Evolutionary conservation across 2,113 vertebrate genomes (phyloP).

Genomic region (Corythaixoides concolor): DNA sequence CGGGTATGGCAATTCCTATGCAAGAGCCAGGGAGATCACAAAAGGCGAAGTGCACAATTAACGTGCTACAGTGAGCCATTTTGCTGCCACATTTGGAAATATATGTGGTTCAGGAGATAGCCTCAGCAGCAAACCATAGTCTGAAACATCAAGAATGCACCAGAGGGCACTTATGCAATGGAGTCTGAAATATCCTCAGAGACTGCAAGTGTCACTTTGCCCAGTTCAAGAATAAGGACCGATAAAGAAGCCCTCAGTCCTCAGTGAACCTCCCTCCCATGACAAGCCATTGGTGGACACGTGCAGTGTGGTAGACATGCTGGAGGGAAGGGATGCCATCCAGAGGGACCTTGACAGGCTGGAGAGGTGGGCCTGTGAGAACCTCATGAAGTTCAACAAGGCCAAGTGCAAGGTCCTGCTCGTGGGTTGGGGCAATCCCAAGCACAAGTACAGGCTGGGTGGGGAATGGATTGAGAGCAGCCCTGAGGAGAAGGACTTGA

Average conservation of each 20-base stretch:
- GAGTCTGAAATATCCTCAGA: neutral
- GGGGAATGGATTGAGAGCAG: too few relatives aligned
- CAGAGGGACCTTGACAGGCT: too few relatives aligned
- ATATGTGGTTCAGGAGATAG: neutral
- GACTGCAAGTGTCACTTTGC: neutral
- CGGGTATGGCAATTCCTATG: constrained; percentile 3
- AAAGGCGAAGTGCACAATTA: neutral
- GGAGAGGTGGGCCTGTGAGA: too few relatives aligned
- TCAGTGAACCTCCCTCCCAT: neutral
- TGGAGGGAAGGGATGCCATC: too few relatives aligned
- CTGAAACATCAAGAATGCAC: neutral
- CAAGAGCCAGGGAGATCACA: neutral
- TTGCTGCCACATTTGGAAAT: neutral
- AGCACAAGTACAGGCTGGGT: too few relatives aligned
- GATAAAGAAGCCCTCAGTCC: neutral
- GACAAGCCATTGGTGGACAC: neutral
- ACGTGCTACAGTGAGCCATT: neutral
- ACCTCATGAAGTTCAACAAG: too few relatives aligned
- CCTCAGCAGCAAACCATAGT: neutral
- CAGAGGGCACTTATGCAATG: neutral
- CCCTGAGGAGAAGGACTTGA: too few relatives aligned
- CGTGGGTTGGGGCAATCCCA: too few relatives aligned
- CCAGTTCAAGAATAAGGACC: neutral
- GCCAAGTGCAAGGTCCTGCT: too few relatives aligned
- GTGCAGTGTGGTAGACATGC: too few relatives aligned